Base-by-base conservation (phyloP, 2,797 vertebrate genomes). In the Helicolenus hilgendorfi region DNA sequence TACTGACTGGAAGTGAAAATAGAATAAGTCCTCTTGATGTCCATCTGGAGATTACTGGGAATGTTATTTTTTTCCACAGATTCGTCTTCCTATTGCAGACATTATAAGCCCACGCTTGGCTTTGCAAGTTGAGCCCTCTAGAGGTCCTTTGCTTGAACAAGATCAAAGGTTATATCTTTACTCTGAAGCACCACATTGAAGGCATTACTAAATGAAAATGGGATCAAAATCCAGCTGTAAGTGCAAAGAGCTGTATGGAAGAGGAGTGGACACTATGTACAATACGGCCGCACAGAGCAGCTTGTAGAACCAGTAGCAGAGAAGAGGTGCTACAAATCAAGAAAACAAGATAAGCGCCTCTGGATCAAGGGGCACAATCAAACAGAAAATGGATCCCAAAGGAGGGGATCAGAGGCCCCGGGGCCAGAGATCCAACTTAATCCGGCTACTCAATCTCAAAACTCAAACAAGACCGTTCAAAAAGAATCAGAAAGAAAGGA, bases 391-490 rank as follows among this genome's bases (percentile, higher is more conserved):
- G 35, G 73, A 84, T 84, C 84, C 86, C 64, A 9, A 38, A 78
- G 79, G 83, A 62, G 3, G 24, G 74, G 86, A 88, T 91, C 83
- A 82, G 79, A 84, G 78, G 58, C 62, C 67, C 73, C 1, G 49
- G 45, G 92, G 89, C 79, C 80, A 83, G 77, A 94, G 73, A 92
- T 88, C 71, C 22, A 71, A 76, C 72, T 55, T 90, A 93, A 96
- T 91, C 90, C 89, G 29, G 60, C 70, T 35, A 79, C 82, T 94
- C 89, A 85, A 93, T 93, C 94, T 92, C 75, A 67, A 85, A 85
- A 85, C 84, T 91, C 70, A 86, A 89, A 94, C 76, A 85, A 82
- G 86, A 82, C 77, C 26, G 76, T 91, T 95, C 64, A 93, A 86
- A 89, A 75, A 77, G 73, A 81, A 58, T 68, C 76, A 67, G 53